These are phyloP conservation scores for Frankliniella intonsa DNA, from an alignment of 2,888 invertebrate genomes.

Conservation along the genomic window DNA sequence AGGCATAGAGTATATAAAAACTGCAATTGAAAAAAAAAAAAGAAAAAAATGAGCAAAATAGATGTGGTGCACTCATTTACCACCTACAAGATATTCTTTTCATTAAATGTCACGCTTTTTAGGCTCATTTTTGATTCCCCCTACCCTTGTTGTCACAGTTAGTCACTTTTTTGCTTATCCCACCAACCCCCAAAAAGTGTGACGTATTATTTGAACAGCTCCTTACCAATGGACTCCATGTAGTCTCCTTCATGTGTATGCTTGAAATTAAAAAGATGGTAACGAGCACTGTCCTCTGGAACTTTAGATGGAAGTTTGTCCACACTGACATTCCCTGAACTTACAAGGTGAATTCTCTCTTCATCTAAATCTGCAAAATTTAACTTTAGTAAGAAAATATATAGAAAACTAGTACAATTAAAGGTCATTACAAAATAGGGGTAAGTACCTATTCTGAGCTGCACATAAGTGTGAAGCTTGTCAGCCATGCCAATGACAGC, in stretches of 20 bases:
- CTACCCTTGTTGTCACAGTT: no score
- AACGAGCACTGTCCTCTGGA: constrained; percentile 80
- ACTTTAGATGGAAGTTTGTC: constrained; percentile 69
- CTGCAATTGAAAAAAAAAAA: constrained; percentile 49
- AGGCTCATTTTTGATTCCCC: no score
- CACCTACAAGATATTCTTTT: not conserved
- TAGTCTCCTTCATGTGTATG: constrained; percentile 92
- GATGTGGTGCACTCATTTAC: constrained; percentile 19
- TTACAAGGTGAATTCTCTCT: constrained; percentile 81
- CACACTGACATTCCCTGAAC: constrained; percentile 63
- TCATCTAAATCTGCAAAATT: constrained; percentile 65
- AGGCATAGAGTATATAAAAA: constrained; percentile 98
- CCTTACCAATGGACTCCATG: constrained; percentile 72
- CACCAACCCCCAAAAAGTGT: no score
- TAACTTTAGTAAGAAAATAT: not conserved
- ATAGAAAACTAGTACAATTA: not conserved
- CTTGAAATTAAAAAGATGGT: constrained; percentile 85
- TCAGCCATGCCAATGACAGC: constrained; percentile 54
- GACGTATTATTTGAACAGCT: constrained; percentile 30
- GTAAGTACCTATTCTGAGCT: constrained; percentile 70
- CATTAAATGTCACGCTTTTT: no score
- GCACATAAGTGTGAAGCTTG: constrained; percentile 67
- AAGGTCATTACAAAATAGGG: constrained; percentile 8
- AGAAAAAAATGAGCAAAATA: constrained; percentile 31
- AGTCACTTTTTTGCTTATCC: no score